Base-by-base conservation (phyloP, 2,888 invertebrate species). In the Nymphalis urticae region DNA sequence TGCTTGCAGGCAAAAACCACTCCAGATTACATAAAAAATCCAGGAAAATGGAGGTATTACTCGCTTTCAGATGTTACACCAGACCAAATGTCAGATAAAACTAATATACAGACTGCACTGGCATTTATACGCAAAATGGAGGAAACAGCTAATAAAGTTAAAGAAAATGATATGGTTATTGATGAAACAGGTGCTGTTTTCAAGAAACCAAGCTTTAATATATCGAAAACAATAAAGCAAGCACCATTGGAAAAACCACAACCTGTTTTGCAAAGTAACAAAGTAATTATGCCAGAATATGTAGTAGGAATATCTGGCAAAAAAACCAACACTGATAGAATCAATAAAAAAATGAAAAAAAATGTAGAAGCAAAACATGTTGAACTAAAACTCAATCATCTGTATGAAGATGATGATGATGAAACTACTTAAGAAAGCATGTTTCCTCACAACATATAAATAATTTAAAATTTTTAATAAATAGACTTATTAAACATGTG, bases 21-120 rank as follows among this genome's bases (percentile, higher is more conserved):
- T 70, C 90, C 85, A 68, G 89, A 82, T 73, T 94, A 94, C 79
- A 93, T 95, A 79, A 94, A 94, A 73, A 95, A 97, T 87, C 97
- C 97, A 17, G 94, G 96, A 71, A 97, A 96, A 81, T 97, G 97
- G 96, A 95, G 94, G 16, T 96, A 95, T 80, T 97, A 98, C 79
- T 95, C 95, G 19, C 85, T 98, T 21, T 95, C 95, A 36, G 96
- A 97, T 93, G 97, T 97, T 4, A 93, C 93, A 9, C 93, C 93
- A 68, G 94, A 95, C 19, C 96, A 97, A 79, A 95, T 97, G 89
- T 96, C 97, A 0, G 97, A 97, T 68, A 93, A 93, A 64, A 95
- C 95, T 54, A 97, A 97, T 79, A 95, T 95, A 17, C 94, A 94
- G 59, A 96, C 97, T 51, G 97, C 97, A 0, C 92, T 97, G 75